Evolutionary conservation across 1,140 invertebrate genomes (phyloP).

Genomic region (Acyrthosiphon pisum): DNA sequence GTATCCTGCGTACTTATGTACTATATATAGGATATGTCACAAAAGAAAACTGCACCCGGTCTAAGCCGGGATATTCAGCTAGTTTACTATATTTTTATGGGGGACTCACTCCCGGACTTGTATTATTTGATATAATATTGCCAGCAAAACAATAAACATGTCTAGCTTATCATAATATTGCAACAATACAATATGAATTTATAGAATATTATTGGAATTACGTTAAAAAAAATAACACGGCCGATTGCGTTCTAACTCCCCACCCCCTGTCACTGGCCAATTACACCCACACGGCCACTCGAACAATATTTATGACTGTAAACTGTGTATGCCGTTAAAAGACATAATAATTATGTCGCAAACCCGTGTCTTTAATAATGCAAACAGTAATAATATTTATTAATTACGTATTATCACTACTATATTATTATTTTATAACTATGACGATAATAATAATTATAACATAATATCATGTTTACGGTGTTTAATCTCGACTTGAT

Average conservation of each 20-base stretch:
- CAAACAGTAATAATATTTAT: background rate
- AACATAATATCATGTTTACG: background rate
- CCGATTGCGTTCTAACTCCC: no score
- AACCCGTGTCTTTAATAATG: background rate
- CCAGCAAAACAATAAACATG: background rate
- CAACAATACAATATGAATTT: background rate
- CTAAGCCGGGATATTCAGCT: background rate
- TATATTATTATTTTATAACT: background rate
- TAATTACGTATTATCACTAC: background rate
- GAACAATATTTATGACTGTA: background rate
- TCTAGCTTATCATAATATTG: background rate
- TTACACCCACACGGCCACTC: background rate
- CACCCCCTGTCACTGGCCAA: background rate
- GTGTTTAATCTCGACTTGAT: background rate
- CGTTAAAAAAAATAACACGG: background rate
- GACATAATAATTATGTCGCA: background rate
- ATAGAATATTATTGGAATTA: background rate
- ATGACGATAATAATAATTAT: background rate
- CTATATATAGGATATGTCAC: no score
- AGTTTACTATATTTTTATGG: background rate
- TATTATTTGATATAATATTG: background rate
- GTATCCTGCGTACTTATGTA: no score
- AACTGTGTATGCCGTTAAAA: background rate
- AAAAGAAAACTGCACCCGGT: no score
- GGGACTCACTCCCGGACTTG: background rate